Evolutionary conservation across 2,888 invertebrate species (phyloP).

Genomic region (Cerastis rubricosa): DNA sequence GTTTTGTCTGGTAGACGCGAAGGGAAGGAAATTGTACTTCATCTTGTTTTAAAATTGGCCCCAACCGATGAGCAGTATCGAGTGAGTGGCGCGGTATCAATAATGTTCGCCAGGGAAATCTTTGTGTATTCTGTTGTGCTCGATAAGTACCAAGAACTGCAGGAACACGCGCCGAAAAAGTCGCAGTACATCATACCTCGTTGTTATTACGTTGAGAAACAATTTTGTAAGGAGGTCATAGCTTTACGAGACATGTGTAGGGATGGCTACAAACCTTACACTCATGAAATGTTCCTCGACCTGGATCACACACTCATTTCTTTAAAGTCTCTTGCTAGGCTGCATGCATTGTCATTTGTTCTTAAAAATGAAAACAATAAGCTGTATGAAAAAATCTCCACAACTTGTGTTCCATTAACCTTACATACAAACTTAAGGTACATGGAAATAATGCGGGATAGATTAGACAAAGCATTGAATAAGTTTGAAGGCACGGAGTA

Average conservation of each 20-base stretch:
- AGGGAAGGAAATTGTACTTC: constrained; percentile 63
- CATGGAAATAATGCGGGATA: constrained; percentile 80
- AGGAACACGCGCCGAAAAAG: constrained; percentile 56
- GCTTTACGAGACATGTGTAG: constrained; percentile 82
- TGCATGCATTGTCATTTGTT: constrained; percentile 84
- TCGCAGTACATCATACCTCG: constrained; percentile 74
- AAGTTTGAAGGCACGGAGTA: constrained; percentile 77
- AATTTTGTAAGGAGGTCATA: constrained; percentile 82
- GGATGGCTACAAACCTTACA: constrained; percentile 77
- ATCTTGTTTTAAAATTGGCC: constrained; percentile 83
- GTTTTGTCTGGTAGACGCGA: constrained; percentile 70
- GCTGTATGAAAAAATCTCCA: constrained; percentile 73
- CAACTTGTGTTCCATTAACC: constrained; percentile 79
- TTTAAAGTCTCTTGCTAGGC: constrained; percentile 79
- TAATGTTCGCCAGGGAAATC: constrained; percentile 83
- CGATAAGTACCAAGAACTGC: constrained; percentile 74
- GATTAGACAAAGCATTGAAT: constrained; percentile 79
- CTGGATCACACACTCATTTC: constrained; percentile 78
- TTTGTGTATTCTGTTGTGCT: constrained; percentile 81
- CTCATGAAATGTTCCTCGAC: constrained; percentile 76
- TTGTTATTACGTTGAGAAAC: constrained; percentile 78
- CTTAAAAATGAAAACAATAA: constrained; percentile 70
- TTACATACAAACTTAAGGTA: constrained; percentile 77
- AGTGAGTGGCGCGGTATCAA: constrained; percentile 83
- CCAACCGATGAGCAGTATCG: constrained; percentile 84